Percentiles rank a stretch among this genome's conserved stretches.
These are phyloP conservation scores for Hemithea aestivaria DNA, from an alignment of 2,888 invertebrate species.

Conservation along the genomic window DNA sequence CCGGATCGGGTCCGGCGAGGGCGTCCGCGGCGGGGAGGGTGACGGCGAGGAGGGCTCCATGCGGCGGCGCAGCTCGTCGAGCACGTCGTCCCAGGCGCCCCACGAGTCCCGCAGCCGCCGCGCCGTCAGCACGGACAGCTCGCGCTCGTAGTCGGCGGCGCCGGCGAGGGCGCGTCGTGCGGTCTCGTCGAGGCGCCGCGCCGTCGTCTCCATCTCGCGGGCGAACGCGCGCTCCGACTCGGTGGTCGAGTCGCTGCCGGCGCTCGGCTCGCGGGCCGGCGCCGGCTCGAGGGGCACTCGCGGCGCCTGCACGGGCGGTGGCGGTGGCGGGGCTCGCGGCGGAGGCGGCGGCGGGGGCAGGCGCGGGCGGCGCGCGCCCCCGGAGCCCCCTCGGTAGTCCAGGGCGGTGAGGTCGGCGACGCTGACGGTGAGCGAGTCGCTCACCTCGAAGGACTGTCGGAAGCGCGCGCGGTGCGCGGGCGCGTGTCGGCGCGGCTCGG, in stretches of 20 bases:
- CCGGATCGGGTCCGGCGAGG: slow-evolving; percentile 60
- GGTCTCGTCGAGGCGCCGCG: slow-evolving; percentile 62
- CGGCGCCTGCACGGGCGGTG: slow-evolving; percentile 43
- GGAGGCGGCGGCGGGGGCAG: slow-evolving; percentile 54
- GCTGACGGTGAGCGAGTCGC: slow-evolving; percentile 78
- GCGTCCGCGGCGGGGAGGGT: slow-evolving; percentile 63
- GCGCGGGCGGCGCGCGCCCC: slow-evolving; percentile 61
- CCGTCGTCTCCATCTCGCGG: slow-evolving; percentile 70
- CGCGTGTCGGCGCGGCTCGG: slow-evolving; percentile 55
- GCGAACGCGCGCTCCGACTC: slow-evolving; percentile 70
- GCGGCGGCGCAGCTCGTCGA: slow-evolving; percentile 66
- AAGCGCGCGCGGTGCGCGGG: slow-evolving; percentile 59
- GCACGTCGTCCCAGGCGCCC: slow-evolving; percentile 75
- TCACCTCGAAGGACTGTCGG: slow-evolving; percentile 69
- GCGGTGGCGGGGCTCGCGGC: slow-evolving; percentile 39
- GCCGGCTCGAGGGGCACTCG: slow-evolving; percentile 45
- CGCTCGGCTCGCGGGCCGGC: slow-evolving; percentile 64
- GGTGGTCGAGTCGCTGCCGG: slow-evolving; percentile 69
- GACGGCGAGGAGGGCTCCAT: slow-evolving; percentile 61
- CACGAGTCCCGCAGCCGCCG: slow-evolving; percentile 66
- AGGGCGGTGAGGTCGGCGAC: slow-evolving; percentile 81
- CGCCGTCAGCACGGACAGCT: slow-evolving; percentile 78
- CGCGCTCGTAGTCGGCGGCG: slow-evolving; percentile 76
- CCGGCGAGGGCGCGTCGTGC: slow-evolving; percentile 69
- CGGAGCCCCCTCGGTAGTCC: slow-evolving; percentile 71